These are phyloP conservation scores for Lycia hirtaria DNA, from an alignment of 2,888 invertebrate species.

Conservation along the genomic window DNA sequence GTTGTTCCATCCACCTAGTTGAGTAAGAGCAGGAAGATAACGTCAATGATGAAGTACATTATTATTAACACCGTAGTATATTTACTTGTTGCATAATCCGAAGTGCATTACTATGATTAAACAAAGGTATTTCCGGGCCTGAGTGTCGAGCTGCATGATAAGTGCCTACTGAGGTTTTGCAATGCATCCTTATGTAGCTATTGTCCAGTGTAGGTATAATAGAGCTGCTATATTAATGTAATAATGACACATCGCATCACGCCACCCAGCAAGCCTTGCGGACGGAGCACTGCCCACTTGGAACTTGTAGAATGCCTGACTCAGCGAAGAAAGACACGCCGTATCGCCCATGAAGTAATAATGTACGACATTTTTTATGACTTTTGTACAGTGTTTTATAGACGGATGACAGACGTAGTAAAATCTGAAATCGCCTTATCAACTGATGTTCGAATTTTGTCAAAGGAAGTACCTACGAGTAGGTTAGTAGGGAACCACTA, in stretches of 20 bases:
- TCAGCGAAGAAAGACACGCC: conserved; percentile 43
- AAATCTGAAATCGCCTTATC: no score
- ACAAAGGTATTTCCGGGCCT: conserved; percentile 26
- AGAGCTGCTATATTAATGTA: background rate
- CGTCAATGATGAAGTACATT: no score
- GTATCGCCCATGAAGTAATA: conserved; percentile 46
- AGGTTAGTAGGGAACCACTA: no score
- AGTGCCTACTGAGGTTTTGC: conserved; percentile 20
- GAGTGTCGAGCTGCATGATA: conserved; percentile 22
- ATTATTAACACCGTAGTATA: background rate
- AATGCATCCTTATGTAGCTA: conserved; percentile 24
- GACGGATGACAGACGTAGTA: no score
- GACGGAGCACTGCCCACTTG: background rate
- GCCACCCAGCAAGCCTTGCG: conserved; percentile 36
- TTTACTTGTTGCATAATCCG: background rate
- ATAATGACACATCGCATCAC: conserved; percentile 48
- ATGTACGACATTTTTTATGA: background rate
- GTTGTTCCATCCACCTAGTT: no score
- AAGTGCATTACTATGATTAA: conserved; percentile 20
- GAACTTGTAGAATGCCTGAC: conserved; percentile 40
- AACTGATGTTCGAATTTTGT: no score
- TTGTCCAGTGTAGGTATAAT: conserved; percentile 22
- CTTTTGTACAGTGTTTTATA: no score
- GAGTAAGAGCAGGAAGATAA: no score
- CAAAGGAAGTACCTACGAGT: no score